These are phyloP conservation scores for Muscicapa striata DNA, from an alignment of 2,797 vertebrate genomes.

Conservation along the genomic window DNA sequence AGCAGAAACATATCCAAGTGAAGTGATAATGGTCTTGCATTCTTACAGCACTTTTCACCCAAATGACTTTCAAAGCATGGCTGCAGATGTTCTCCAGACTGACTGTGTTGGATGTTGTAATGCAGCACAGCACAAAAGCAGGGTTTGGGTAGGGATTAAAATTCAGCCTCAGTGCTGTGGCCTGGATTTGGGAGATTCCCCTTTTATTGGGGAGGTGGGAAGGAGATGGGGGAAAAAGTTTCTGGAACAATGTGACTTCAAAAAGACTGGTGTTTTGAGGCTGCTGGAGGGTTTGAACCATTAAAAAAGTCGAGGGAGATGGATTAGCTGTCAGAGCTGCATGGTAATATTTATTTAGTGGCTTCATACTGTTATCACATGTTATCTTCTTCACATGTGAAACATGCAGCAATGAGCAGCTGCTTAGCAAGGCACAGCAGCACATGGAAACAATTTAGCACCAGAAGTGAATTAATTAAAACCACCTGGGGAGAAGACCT, in stretches of 20 bases:
- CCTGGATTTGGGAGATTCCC: neutral
- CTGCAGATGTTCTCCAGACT: neutral
- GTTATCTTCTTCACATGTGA: neutral
- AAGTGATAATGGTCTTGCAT: neutral
- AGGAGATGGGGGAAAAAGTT: neutral
- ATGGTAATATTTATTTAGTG: neutral
- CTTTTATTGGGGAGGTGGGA: neutral
- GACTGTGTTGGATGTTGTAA: neutral
- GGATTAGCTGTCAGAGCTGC: neutral
- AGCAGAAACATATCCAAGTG: neutral
- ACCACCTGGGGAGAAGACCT: neutral
- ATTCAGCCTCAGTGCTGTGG: neutral
- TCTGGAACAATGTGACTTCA: neutral
- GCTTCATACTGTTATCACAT: neutral
- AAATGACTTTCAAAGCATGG: neutral
- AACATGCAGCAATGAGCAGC: neutral
- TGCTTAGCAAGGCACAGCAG: neutral
- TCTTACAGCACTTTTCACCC: neutral
- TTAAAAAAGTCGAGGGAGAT: neutral
- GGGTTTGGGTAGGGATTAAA: neutral
- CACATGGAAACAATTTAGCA: neutral
- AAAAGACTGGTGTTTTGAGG: neutral
- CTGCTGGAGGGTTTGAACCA: neutral
- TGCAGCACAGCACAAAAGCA: neutral
- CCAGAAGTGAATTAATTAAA: conserved; percentile 26